phyloP scores from a whole-genome alignment of 2,113 vertebrate genomes.

The Colius striatus region DNA sequence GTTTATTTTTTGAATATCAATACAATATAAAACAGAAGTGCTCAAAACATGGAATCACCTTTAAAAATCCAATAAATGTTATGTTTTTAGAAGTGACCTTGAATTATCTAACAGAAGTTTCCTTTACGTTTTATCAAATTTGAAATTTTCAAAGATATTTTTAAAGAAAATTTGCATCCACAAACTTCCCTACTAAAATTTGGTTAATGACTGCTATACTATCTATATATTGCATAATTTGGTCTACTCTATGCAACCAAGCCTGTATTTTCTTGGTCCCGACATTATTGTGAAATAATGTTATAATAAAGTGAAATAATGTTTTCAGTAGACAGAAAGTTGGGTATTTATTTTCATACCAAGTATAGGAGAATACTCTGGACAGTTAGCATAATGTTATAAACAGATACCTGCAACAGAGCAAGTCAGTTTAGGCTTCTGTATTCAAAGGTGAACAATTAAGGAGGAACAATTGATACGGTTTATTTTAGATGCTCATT shows the following conservation, averaged over 20 bases:
- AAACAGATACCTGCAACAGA: background rate
- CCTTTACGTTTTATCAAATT: background rate
- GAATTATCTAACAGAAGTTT: background rate
- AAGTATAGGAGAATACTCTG: background rate
- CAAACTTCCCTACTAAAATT: background rate
- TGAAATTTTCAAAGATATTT: background rate
- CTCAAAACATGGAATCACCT: background rate
- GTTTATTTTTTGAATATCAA: background rate
- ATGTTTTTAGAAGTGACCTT: background rate
- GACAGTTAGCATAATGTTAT: background rate
- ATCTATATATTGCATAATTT: background rate
- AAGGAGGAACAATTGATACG: background rate
- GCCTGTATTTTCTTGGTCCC: background rate
- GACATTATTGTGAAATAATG: background rate
- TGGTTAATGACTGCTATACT: background rate
- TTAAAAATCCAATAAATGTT: background rate
- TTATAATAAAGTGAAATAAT: background rate
- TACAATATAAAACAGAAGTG: background rate
- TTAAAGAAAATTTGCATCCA: background rate
- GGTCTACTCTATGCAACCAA: background rate
- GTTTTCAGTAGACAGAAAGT: background rate
- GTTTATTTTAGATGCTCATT: background rate
- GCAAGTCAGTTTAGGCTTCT: background rate
- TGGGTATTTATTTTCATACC: background rate
- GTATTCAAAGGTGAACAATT: background rate